phyloP scores from a whole-genome alignment of 2,888 invertebrate species.

The Hypolimnas misippus region DNA sequence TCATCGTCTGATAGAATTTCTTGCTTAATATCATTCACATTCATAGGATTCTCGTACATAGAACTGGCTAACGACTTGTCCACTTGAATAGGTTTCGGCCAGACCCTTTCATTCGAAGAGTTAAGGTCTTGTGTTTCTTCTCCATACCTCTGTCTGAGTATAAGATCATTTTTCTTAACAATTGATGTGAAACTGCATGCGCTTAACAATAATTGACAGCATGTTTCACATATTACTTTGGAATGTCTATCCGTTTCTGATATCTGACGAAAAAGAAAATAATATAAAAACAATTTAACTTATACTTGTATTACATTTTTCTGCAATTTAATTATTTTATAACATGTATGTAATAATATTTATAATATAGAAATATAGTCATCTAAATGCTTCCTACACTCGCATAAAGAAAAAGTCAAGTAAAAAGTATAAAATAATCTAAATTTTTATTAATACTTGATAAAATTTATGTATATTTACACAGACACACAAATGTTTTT shows the following conservation, averaged over 20 bases:
- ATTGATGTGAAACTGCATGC: slow-evolving; percentile 57
- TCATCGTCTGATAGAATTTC: slow-evolving; percentile 70
- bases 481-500: no score
- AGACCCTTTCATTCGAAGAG: slow-evolving; percentile 45
- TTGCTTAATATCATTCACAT: slow-evolving; percentile 68
- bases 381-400: no score
- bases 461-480: no score
- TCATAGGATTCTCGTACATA: slow-evolving; percentile 47
- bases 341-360: no score
- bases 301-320: no score
- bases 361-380: no score
- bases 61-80: slow-evolving; percentile 56
- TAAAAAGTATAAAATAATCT: no score
- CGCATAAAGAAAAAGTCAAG: no score
- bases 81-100: slow-evolving; percentile 74
- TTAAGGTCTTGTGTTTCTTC: slow-evolving; percentile 24
- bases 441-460: no score
- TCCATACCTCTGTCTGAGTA: slow-evolving; percentile 50
- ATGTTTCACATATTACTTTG: slow-evolving; percentile 63
- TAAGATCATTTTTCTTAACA: slow-evolving; percentile 55
- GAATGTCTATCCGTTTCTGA: slow-evolving; percentile 57
- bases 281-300: no score
- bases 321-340: no score
- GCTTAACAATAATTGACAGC: slow-evolving; percentile 56
- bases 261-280: slow-evolving; percentile 54